Evolutionary conservation across 1,140 invertebrate species (phyloP).

Genomic region (Prorops nasuta): DNA sequence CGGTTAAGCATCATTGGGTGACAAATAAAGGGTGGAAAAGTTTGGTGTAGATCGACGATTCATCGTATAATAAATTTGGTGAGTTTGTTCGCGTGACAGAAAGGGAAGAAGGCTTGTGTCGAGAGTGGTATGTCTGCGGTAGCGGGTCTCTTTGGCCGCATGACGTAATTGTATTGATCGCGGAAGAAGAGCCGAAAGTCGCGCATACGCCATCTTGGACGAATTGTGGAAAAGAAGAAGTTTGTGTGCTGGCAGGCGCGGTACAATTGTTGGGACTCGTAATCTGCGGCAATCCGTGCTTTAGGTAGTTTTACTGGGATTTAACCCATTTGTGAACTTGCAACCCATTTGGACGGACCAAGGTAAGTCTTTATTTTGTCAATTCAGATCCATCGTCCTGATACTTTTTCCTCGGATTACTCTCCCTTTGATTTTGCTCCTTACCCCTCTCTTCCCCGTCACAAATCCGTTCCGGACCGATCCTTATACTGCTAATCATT

Average conservation of each 20-base stretch:
- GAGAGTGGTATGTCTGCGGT: constrained; percentile 12
- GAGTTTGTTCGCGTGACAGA: background rate
- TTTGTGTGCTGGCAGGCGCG: constrained; percentile 47
- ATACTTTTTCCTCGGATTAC: constrained; percentile 13
- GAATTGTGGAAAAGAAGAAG: constrained; percentile 52
- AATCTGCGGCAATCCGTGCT: constrained; percentile 61
- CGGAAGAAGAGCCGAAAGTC: constrained; percentile 50
- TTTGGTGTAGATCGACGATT: background rate
- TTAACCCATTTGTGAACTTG: constrained; percentile 62
- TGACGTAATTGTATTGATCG: constrained; percentile 68
- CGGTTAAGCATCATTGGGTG: background rate
- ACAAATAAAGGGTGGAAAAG: background rate
- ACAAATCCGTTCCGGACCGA: constrained; percentile 12
- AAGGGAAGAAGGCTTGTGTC: background rate
- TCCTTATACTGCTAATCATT: constrained; percentile 22
- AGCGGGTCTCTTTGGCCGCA: constrained; percentile 36
- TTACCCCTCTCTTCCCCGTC: constrained; percentile 16
- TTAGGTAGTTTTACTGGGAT: constrained; percentile 55
- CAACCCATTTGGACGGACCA: constrained; percentile 71
- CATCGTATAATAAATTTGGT: constrained; percentile 3
- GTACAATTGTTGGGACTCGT: constrained; percentile 37
- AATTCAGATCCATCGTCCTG: constrained; percentile 8
- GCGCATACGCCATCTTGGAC: constrained; percentile 59
- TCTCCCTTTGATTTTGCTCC: too few species aligned
- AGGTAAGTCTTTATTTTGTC: constrained; percentile 55